Base-by-base conservation (phyloP, 2,113 vertebrate species). In the Myotis yumanensis region DNA sequence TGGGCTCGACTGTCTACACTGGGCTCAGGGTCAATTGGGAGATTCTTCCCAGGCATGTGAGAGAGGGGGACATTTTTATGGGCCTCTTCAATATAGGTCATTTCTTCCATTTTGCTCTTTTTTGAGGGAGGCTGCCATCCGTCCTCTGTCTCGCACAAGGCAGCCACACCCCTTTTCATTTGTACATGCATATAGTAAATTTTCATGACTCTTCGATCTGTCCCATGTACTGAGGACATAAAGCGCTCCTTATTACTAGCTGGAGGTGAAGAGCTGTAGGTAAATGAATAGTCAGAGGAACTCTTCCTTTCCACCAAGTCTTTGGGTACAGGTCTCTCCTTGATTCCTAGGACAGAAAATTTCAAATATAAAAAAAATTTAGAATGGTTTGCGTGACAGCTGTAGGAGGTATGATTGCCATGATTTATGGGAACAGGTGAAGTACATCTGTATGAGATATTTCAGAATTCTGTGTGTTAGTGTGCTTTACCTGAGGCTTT, bases 211-310 rank as follows among this genome's bases (percentile, higher is more conserved):
- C 4, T 37, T 46, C 1, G 43, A 46, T 46, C 43, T 46, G 43
- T 46, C 9, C 43, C 43, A 7, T 46, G 43, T 46, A 46, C 43
- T 46, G 43, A 46, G 43, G 8, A 8, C 43, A 10, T 46, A 46
- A 7, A 46, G 2, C 4, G 1, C 14, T 57, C 8, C 4, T 16
- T 40, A 18, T 12, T 22, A 6, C 14, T 4, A 18, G 3, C 4
- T 18, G 22, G 16, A 23, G 11, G 7, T 11, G 28, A 25, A 20
- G 43, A 9, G 35, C 6, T 54, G 2, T 76, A 81, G 18, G 4
- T 5, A 25, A 9, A 2, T 15, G n/a, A 7, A 30, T 5, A 25
- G 1, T 9, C 7, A 4, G 37, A n/a, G 1, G 43, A 51, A 43
- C 2, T 35, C 6, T 57, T 18, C 5, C 0, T 0, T 64, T 51